These are phyloP conservation scores for Hirtodrosophila alboralis DNA, from an alignment of 2,888 invertebrate species.

Conservation along the genomic window DNA sequence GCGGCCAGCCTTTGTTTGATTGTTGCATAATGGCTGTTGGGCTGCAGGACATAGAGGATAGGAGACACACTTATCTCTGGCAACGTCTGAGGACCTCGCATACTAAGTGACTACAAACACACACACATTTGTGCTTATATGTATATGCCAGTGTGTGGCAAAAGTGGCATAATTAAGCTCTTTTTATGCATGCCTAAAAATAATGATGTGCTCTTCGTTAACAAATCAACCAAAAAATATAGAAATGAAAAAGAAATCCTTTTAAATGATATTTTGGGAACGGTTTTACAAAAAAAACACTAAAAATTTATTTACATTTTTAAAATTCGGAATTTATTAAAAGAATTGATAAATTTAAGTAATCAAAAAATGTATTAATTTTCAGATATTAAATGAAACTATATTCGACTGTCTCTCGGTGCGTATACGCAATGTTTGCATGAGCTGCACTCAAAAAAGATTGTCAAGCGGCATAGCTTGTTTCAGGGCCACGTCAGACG, in stretches of 20 bases:
- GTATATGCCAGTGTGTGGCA: too few species aligned
- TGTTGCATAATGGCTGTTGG: conserved; percentile 33
- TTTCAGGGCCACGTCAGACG: conserved; percentile 1
- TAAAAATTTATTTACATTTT: too few species aligned
- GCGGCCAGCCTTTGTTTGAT: conserved; percentile 37
- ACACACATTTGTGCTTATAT: neutral
- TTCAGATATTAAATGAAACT: neutral
- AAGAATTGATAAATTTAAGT: too few species aligned
- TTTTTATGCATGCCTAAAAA: conserved; percentile 1
- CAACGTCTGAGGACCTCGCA: neutral
- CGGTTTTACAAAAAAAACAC: too few species aligned
- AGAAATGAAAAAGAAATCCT: too few species aligned
- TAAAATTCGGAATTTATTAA: too few species aligned
- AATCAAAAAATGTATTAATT: too few species aligned
- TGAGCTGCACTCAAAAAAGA: neutral
- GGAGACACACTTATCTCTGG: conserved; percentile 3
- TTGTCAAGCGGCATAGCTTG: conserved; percentile 1
- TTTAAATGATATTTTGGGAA: too few species aligned
- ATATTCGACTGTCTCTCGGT: neutral
- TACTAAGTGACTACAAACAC: neutral
- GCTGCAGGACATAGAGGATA: conserved; percentile 16
- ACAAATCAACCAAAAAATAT: too few species aligned
- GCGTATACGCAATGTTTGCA: conserved; percentile 27
- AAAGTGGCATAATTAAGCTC: conserved; percentile 10
- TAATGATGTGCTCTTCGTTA: conserved; percentile 9